Evolutionary conservation across 2,113 vertebrate genomes (phyloP).

Genomic region (Forbesichthys papilliferus): DNA sequence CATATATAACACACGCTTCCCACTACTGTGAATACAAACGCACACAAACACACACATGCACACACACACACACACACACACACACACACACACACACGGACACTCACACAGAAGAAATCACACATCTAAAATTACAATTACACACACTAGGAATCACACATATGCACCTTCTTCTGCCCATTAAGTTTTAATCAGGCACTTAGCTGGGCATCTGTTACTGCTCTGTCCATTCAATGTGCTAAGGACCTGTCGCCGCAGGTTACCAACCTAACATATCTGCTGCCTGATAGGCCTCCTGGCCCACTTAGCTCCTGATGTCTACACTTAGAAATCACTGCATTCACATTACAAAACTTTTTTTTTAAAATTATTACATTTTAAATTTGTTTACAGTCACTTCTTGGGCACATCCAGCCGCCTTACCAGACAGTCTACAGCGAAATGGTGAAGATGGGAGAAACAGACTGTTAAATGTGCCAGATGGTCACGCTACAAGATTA

Average conservation of each 20-base stretch:
- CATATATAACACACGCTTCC: conserved; percentile 46
- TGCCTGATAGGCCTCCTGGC: conserved; percentile 66
- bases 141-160: conserved; percentile 5
- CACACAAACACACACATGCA: neutral
- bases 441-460: neutral
- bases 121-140: conserved; percentile 1
- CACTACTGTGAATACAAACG: conserved; percentile 28
- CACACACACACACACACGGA: neutral
- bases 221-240: conserved; percentile 60
- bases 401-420: conserved; percentile 7
- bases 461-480: neutral
- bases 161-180: conserved; percentile 61
- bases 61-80: neutral
- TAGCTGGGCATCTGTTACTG: conserved; percentile 79
- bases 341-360: neutral
- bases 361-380: too few species aligned
- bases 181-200: conserved; percentile 83
- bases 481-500: neutral
- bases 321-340: conserved; percentile 25
- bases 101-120: conserved; percentile 2
- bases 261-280: conserved; percentile 60
- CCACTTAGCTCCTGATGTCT: conserved; percentile 63
- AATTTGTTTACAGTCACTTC: neutral
- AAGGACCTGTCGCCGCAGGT: conserved; percentile 74
- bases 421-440: neutral